phyloP scores from a whole-genome alignment of 2,888 invertebrate species.

The Trachelus iudaicus region DNA sequence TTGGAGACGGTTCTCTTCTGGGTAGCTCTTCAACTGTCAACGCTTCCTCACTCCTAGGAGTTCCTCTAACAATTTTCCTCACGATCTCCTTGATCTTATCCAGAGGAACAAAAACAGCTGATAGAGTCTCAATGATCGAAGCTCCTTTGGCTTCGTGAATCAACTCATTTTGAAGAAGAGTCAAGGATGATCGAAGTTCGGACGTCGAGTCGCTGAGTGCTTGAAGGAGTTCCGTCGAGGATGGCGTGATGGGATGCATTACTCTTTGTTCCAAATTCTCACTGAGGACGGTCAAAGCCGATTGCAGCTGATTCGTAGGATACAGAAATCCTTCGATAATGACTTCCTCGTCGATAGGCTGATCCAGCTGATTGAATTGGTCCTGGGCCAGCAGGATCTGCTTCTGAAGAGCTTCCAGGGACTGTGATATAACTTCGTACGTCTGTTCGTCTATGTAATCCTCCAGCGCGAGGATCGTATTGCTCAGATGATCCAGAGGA shows the following conservation, averaged over 20 bases:
- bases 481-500: conserved; percentile 45
- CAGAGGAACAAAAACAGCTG: conserved; percentile 49
- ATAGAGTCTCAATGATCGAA: conserved; percentile 55
- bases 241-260: conserved; percentile 10
- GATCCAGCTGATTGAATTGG: conserved; percentile 46
- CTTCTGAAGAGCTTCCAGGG: conserved; percentile 52
- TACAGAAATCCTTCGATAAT: conserved; percentile 60
- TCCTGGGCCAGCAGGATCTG: conserved; percentile 51
- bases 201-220: conserved; percentile 43
- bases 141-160: conserved; percentile 39
- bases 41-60: conserved; percentile 1
- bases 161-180: conserved; percentile 44
- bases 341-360: conserved; percentile 54
- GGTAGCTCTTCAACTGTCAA: conserved; percentile 6
- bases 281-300: conserved; percentile 42
- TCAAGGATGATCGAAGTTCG: conserved; percentile 44
- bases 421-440: conserved; percentile 44
- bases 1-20: conserved; percentile 13
- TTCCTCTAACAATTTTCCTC: conserved; percentile 8
- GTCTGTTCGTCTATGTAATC: conserved; percentile 38
- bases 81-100: conserved; percentile 42
- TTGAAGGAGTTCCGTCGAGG: conserved; percentile 35
- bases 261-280: conserved; percentile 31
- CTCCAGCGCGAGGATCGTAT: conserved; percentile 44
- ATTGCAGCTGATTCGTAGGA: conserved; percentile 52